Evolutionary conservation across 2,797 vertebrate genomes (phyloP).

Genomic region (Carapus acus): DNA sequence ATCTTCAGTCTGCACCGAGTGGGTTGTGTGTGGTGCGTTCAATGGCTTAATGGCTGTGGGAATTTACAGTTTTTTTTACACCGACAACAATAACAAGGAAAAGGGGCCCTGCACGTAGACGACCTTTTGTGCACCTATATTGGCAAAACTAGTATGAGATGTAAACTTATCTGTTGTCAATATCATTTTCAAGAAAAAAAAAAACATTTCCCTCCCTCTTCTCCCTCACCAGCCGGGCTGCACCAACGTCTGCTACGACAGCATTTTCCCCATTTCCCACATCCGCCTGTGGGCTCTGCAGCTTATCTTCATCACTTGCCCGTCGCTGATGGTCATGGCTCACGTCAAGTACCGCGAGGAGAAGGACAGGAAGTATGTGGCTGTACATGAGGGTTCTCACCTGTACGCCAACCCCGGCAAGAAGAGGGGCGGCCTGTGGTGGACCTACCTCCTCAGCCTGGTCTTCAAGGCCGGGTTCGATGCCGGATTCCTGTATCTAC

Average conservation of each 20-base stretch:
- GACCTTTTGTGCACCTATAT: no score
- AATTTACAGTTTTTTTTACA: no score
- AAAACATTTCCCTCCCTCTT: background rate
- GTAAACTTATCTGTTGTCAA: no score
- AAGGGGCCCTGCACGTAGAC: no score
- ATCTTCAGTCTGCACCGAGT: no score
- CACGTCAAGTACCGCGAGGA: constrained; percentile 85
- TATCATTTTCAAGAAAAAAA: no score
- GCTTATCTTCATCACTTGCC: constrained; percentile 93
- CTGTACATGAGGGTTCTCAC: constrained; percentile 46
- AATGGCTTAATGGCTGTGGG: no score
- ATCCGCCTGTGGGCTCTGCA: constrained; percentile 95
- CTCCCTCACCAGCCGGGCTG: constrained; percentile 75
- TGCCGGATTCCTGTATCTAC: constrained; percentile 78
- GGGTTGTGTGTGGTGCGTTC: no score
- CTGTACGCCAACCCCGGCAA: constrained; percentile 79
- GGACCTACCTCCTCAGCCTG: constrained; percentile 88
- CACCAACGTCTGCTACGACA: constrained; percentile 83
- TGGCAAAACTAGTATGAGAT: no score
- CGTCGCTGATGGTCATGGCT: constrained; percentile 88
- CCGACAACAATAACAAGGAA: no score
- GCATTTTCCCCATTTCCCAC: constrained; percentile 91
- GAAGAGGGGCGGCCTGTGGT: constrained; percentile 88
- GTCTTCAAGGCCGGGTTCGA: constrained; percentile 82
- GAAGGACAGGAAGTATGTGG: constrained; percentile 69